Evolutionary conservation across 2,113 vertebrate species (phyloP).

Genomic region (Ciconia boyciana): DNA sequence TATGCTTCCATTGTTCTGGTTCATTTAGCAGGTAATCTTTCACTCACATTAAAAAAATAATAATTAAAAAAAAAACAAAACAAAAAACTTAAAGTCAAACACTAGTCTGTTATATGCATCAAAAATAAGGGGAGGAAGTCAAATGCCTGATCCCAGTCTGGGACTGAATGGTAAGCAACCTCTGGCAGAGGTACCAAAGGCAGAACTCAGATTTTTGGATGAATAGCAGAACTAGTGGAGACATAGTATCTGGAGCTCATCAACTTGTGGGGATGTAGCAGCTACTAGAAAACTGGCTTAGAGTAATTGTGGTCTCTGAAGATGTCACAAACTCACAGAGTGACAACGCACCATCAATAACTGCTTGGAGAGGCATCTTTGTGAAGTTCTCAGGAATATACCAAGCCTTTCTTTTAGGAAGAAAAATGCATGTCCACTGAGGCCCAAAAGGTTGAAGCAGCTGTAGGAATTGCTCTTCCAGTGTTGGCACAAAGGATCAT

Average conservation of each 20-base stretch:
- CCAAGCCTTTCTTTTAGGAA: background rate
- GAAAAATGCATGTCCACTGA: background rate
- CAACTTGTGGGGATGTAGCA: background rate
- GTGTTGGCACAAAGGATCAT: background rate
- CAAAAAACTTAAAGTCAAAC: background rate
- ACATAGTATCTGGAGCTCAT: background rate
- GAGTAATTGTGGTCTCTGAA: background rate
- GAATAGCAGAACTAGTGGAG: background rate
- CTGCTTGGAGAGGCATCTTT: background rate
- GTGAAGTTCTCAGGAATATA: background rate
- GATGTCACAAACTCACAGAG: background rate
- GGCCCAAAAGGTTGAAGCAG: background rate
- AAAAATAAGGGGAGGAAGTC: background rate
- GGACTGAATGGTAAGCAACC: background rate
- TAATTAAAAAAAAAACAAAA: background rate
- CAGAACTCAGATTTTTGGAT: background rate
- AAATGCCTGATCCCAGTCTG: background rate
- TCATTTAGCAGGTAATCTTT: background rate
- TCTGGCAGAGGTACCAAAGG: background rate
- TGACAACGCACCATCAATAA: rapidly evolving
- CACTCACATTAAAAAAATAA: background rate
- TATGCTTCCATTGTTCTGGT: background rate
- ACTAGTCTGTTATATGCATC: background rate
- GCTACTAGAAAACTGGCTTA: background rate
- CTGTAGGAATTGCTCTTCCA: background rate